Percentiles rank a stretch among this genome's conserved stretches.
These are phyloP conservation scores for Temnopleurus reevesii DNA, from an alignment of 53 echinoderm and acorn worm species.

Conservation along the genomic window DNA sequence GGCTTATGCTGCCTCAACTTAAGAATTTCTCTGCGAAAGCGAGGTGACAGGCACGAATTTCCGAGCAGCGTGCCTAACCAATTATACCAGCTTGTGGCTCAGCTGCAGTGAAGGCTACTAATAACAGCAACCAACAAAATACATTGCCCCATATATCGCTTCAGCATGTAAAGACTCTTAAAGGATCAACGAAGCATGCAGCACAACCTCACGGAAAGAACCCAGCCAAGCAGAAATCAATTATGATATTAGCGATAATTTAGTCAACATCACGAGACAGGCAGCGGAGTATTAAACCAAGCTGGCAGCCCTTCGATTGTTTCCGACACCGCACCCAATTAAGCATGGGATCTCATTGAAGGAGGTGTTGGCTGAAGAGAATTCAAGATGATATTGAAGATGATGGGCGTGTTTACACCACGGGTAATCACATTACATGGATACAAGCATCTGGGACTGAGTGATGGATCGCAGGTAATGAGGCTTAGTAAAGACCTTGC, in stretches of 20 bases:
- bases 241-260: constrained; percentile 19
- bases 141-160: constrained; percentile 5
- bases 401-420: neutral
- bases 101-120: neutral
- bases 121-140: neutral
- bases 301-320: neutral
- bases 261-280: neutral
- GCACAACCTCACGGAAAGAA: neutral
- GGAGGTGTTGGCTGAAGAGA: neutral
- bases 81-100: neutral
- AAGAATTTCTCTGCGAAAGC: too few species aligned
- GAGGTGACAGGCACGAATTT: too few species aligned
- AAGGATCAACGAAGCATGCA: neutral
- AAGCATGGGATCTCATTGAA: neutral
- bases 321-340: neutral
- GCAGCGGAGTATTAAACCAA: neutral
- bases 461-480: neutral
- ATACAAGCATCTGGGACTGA: neutral
- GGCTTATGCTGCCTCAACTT: neutral
- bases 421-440: neutral
- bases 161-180: neutral
- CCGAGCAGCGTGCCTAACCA: neutral
- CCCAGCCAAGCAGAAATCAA: neutral
- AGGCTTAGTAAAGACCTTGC: neutral
- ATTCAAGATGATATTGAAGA: neutral